Base-by-base conservation (phyloP, 64 coral and sea anemone species). In the Hydrozoanthus tunicans region DNA sequence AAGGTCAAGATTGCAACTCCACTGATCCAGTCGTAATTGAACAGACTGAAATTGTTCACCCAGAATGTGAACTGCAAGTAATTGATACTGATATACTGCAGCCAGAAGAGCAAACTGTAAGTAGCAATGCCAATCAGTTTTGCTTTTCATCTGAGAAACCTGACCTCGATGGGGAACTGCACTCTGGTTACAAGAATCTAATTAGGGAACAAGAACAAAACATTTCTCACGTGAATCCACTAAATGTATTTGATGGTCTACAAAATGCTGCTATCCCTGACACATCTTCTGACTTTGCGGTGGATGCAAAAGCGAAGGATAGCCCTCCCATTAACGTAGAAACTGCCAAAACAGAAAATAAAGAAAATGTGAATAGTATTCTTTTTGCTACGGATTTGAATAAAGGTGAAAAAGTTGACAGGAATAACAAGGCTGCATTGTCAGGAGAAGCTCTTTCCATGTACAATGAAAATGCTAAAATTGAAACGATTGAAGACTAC, bases 181-280 rank as follows among this genome's bases (percentile, higher is more conserved):
- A 74, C 6, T 53, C 27, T 70, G 10, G 56, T 62, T n/a, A 62
- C 5, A 24, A n/a, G 9, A 11, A 58, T 60, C 27, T 58, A 59
- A 24, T 12, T 6, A 13, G 57, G 26, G 54, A 82, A 64, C 11
- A 52, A 23, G 55, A 57, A 54, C 52, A 27, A 14, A 20, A n/a
- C 24, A 85, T 26, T 17, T 51, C 56, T 17, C 7, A 65, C 53
- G 43, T 24, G 25, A 60, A 12, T 43, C 59, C 25, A n/a, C 17
- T 59, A 88, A 60, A 51, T 73, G 25, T 17, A 17, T 57, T 4
- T 17, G 68, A 88, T 59, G 56, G 43, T 9, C 43, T 71, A 58
- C 84, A 88, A 23, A 60, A 74, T 59, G 57, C 69, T 74, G 55
- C 32, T 13, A 59, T 57, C 11, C 43, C 84, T 88, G 84, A 60